phyloP scores from a whole-genome alignment of 2,888 invertebrate genomes.

The Plagodis dolabraria region DNA sequence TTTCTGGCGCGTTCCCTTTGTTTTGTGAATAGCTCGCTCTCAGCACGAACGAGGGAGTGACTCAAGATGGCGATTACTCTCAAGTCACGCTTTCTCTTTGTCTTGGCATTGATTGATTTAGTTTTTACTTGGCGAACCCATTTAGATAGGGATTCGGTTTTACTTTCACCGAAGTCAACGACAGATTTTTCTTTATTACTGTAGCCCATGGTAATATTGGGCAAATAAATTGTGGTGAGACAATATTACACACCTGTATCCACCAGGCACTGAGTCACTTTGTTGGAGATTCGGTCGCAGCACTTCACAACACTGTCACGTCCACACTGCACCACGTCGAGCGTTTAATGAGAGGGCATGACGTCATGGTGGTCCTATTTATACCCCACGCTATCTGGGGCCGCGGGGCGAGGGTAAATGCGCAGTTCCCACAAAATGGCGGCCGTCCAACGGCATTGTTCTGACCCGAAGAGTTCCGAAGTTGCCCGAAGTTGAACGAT shows the following conservation, averaged over 20 bases:
- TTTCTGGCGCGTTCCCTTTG: conserved; percentile 86
- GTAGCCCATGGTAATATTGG: conserved; percentile 72
- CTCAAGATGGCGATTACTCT: conserved; percentile 87
- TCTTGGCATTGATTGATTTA: conserved; percentile 85
- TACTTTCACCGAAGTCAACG: conserved; percentile 82
- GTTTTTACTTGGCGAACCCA: conserved; percentile 87
- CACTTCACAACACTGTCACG: conserved; percentile 70
- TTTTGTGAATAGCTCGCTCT: conserved; percentile 85
- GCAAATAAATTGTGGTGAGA: conserved; percentile 66
- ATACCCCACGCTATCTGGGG: conserved; percentile 56
- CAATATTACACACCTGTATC: conserved; percentile 80
- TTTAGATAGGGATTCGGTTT: conserved; percentile 83
- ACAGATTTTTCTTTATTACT: conserved; percentile 74
- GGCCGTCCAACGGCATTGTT: conserved; percentile 40
- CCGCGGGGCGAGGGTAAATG: conserved; percentile 51
- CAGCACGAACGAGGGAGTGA: conserved; percentile 84
- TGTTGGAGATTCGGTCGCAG: conserved; percentile 52
- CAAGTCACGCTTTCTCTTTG: conserved; percentile 85
- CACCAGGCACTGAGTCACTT: conserved; percentile 69
- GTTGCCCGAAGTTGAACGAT: conserved; percentile 33
- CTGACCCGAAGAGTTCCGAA: conserved; percentile 41
- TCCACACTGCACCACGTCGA: conserved; percentile 59
- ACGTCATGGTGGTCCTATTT: conserved; percentile 65
- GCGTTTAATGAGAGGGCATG: conserved; percentile 59
- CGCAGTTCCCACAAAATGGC: conserved; percentile 75